Base-by-base conservation (phyloP, 2,113 vertebrate species). In the Cnemophilus loriae region DNA sequence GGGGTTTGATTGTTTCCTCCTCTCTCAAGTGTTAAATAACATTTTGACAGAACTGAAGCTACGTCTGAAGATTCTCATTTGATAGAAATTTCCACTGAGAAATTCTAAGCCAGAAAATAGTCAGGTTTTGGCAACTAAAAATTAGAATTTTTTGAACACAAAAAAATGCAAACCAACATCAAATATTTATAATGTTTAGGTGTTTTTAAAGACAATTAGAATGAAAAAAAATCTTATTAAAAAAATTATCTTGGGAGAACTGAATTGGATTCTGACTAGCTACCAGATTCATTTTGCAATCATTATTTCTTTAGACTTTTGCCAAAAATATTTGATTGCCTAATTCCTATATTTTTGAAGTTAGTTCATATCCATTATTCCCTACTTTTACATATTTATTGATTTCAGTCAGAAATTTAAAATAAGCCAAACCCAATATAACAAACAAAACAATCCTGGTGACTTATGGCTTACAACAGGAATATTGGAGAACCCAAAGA, bases 371-470 rank as follows among this genome's bases (percentile, higher is more conserved):
- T 6, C 4, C 4, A 28, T 13, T 59, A 7, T 39, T 70, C 2
- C 75, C 9, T 42, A 20, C 2, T 73, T 87, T 26, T 76, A 23
- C 6, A 17, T 46, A 49, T 61, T 57, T 65, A 41, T 32, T 78
- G 2, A 78, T 89, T 79, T 28, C 23, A 81, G 16, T 32, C 19
- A 85, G 15, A 70, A 81, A 39, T 53, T 41, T 6, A 46, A 60
- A 53, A 46, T 47, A 37, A 4, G 0, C 0, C 7, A 16, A 67
- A 23, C 3, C 3, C 16, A 46, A 3, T 1, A 0, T 3, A 61
- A 52, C 12, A 49, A 75, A 13, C 3, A 53, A 60, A 85, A 27
- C 4, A 28, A 12, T 39, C 16, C 3, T 52, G 19, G 10, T 65
- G 24, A 39, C 21, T 33, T 13, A 1, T 9, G 11, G 8, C 2